Percentiles rank a stretch among this genome's conserved stretches.
Evolutionary conservation across 1,140 invertebrate genomes (phyloP).

Genomic region (Meloidogyne exigua): DNA sequence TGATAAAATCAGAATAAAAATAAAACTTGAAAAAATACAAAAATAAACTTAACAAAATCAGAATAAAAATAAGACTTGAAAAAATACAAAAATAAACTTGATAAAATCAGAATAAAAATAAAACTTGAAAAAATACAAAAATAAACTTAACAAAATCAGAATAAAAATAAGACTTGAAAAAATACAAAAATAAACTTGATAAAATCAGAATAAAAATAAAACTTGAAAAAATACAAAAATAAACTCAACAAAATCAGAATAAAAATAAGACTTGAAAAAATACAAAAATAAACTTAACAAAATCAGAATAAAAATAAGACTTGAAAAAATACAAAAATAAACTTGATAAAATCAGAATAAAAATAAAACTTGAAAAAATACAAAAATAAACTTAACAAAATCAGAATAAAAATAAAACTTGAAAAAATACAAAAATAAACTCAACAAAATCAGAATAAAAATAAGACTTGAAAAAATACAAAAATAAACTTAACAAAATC

Average conservation of each 20-base stretch:
- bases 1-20: too few species aligned
- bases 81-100: background rate
- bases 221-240: too few species aligned
- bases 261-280: background rate
- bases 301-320: too few species aligned
- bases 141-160: too few species aligned
- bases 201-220: too few species aligned
- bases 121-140: background rate
- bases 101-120: too few species aligned
- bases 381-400: background rate
- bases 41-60: too few species aligned
- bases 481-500: too few species aligned
- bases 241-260: background rate
- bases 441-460: conserved; percentile 78
- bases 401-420: too few species aligned
- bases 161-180: background rate
- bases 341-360: background rate
- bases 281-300: background rate
- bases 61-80: background rate
- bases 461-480: conserved; percentile 70
- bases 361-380: background rate
- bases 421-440: background rate
- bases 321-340: background rate
- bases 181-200: background rate
- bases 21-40: background rate